Conservation (phyloP, 2,888 invertebrate genomes). For the Ditylenchus weischeri region DNA sequence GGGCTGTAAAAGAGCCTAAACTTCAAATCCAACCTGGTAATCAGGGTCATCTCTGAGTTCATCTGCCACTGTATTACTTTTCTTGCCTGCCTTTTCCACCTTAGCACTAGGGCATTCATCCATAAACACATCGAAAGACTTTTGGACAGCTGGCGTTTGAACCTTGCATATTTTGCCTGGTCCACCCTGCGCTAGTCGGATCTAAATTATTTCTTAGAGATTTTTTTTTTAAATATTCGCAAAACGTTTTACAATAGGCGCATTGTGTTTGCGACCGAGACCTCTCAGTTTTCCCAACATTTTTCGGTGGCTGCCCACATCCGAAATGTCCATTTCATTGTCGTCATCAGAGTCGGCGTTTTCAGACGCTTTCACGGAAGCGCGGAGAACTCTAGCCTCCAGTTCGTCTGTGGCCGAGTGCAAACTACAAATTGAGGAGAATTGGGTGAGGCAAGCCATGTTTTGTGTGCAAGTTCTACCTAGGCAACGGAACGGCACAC, state of each 20-base stretch:
- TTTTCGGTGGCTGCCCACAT: constrained; percentile 14
- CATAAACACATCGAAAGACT: constrained; percentile 28
- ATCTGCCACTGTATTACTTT: constrained; percentile 21
- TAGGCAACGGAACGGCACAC: constrained; percentile 29
- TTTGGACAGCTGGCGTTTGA: background rate
- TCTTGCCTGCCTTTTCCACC: background rate
- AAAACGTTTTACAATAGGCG: constrained; percentile 20
- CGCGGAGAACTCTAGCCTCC: constrained; percentile 26
- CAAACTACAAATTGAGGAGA: constrained; percentile 13
- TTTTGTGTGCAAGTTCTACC: background rate
- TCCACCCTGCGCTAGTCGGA: background rate
- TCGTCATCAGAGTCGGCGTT: constrained; percentile 19
- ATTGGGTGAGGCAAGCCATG: background rate
- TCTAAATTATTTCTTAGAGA: too few species aligned
- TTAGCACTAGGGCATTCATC: constrained; percentile 21
- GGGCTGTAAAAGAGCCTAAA: too few species aligned
- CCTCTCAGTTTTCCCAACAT: constrained; percentile 29
- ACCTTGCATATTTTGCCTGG: background rate
- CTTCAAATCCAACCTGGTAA: constrained; percentile 23
- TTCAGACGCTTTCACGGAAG: constrained; percentile 8
- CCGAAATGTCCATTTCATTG: constrained; percentile 20
- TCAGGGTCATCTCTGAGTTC: constrained; percentile 31
- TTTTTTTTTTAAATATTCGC: too few species aligned
- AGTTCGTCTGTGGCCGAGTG: constrained; percentile 29
- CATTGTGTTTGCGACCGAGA: constrained; percentile 25